A percentile compares a stretch with the other conserved stretches of the same genome.
These are phyloP conservation scores for Trochalopteron elliotii DNA, from an alignment of 2,113 vertebrate species.

Conservation along the genomic window DNA sequence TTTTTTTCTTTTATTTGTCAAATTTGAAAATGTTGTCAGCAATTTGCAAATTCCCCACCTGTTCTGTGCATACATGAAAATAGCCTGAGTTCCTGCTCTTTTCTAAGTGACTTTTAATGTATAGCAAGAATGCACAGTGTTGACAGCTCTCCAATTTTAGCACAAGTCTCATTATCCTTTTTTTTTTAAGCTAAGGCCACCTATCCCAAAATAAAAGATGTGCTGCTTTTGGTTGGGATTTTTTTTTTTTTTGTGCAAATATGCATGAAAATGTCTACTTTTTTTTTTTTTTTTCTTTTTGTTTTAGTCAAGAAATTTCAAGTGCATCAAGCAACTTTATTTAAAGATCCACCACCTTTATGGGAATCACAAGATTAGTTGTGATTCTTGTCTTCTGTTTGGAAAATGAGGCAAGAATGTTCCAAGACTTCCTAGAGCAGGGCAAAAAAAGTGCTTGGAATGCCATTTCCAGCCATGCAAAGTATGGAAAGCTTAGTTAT, in stretches of 20 bases:
- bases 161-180: background rate
- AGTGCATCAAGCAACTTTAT: background rate
- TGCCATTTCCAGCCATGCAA: background rate
- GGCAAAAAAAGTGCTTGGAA: background rate
- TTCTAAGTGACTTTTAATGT: background rate
- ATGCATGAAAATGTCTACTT: background rate
- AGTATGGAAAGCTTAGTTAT: background rate
- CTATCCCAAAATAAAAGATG: slow-evolving; percentile 8
- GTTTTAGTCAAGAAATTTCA: background rate
- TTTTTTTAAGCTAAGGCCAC: background rate
- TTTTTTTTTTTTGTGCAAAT: background rate
- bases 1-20: background rate
- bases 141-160: slow-evolving; percentile 54
- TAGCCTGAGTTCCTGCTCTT: background rate
- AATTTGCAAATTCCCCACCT: slow-evolving; percentile 39
- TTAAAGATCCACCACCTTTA: slow-evolving; percentile 19
- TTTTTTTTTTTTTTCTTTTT: background rate
- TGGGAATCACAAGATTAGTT: background rate
- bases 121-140: background rate
- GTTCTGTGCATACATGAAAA: background rate
- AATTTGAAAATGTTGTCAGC: slow-evolving; percentile 14
- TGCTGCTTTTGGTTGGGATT: background rate
- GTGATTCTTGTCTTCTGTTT: background rate
- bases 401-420: background rate
- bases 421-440: background rate